Evolutionary conservation across 2,797 vertebrate species (phyloP), one percentile per base, ranked within the genome.

Genomic region (Tenualosa thibaudeaui): DNA sequence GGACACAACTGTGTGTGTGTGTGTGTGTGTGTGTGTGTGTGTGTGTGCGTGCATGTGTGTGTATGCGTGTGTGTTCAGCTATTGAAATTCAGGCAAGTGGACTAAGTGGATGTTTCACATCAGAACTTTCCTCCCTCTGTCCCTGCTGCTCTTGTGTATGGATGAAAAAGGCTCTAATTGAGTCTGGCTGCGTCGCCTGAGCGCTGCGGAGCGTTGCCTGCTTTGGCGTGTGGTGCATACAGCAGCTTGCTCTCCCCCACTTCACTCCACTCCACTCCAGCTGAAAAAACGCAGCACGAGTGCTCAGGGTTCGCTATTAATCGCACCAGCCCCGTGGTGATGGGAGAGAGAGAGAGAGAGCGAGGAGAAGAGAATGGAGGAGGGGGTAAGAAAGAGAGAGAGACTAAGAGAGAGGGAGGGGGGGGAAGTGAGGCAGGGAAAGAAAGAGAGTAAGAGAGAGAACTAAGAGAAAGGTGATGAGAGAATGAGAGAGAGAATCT

Each of bases 11-110:
- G 3, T 53, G 81, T 82, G 50, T 60, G 26, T 43, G 51, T 82
- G 24, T 56, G 13, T 58, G 82, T 62, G 82, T 83, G 82, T 83
- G 82, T 65, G 82, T 56, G 54, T 56, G 5, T 60, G 22, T n/a
- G 56, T 24, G n/a, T 62, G 58, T 43, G 13, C 46, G 26, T 37
- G 71, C 46, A 15, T 78, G 13, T 43, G 65, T 71, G 9, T 71
- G 24, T 78, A 17, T 46, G 71, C 8, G 15, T 54, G 82, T 83
- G 51, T 83, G 53, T 83, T 71, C 26, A 31, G 62, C 62, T 71
- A 37, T 15, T 71, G 13, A 60, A 71, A 71, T 71, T 71, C 65
- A 71, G 5, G 24, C 10, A 37, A 37, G 12, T 71, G 62, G 62
- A 65, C 62, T 65, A 31, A 65, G 62, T 65, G 62, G 10, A 65